These are phyloP conservation scores for Pelecanus crispus DNA, from an alignment of 2,113 vertebrate genomes.

Conservation along the genomic window DNA sequence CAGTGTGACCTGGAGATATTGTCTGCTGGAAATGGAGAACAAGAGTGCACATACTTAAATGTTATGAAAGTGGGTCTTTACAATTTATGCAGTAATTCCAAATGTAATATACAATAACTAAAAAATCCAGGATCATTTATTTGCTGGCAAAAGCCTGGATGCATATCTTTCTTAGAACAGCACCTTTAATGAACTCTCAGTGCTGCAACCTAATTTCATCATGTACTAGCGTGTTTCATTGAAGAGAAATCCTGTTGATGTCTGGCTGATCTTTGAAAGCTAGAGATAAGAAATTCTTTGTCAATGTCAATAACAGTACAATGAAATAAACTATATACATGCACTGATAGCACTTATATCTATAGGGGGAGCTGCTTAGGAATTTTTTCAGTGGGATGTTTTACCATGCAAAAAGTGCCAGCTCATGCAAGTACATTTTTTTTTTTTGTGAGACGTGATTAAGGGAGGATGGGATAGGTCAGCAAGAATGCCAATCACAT, in stretches of 20 bases:
- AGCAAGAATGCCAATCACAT: neutral
- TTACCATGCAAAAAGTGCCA: neutral
- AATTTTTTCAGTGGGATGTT: neutral
- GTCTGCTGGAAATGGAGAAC: neutral
- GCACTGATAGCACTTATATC: neutral
- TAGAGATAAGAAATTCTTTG: constrained; percentile 42
- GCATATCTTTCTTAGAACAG: neutral
- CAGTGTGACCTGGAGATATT: neutral
- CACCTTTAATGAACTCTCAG: neutral
- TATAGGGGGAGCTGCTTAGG: neutral
- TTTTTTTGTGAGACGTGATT: neutral
- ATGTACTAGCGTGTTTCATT: neutral
- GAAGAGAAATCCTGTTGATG: constrained; percentile 15
- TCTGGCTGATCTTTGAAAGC: constrained; percentile 26
- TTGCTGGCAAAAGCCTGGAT: neutral
- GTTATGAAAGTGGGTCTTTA: neutral
- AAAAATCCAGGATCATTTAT: neutral
- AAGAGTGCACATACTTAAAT: neutral
- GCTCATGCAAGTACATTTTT: neutral
- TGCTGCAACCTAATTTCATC: neutral
- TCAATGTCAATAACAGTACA: neutral
- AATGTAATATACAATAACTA: neutral
- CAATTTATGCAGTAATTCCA: neutral
- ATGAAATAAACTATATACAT: neutral
- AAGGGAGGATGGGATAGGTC: neutral